Conservation (phyloP, 2,113 vertebrate genomes). For the Sylvicapra grimmia region DNA sequence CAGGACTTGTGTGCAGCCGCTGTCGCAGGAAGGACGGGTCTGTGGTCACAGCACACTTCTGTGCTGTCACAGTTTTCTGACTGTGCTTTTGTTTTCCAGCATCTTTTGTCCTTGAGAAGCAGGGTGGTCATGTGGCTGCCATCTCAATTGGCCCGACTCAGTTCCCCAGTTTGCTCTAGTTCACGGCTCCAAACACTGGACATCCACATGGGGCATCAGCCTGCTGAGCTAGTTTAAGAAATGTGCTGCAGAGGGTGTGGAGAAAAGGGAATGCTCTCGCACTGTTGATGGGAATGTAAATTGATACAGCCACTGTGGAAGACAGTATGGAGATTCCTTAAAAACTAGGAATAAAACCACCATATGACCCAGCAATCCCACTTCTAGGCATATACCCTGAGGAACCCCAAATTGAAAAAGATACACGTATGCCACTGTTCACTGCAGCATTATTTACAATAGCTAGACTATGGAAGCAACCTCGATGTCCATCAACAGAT, state of each 20-base stretch:
- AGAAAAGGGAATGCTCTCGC: accelerated
- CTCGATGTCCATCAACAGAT: neutral
- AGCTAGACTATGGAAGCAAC: neutral
- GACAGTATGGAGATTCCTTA: neutral
- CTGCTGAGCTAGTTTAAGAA: neutral
- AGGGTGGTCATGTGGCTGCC: too few relatives aligned
- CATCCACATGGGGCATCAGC: neutral
- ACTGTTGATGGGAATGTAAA: neutral
- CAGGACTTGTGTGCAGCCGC: neutral
- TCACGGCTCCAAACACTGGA: neutral
- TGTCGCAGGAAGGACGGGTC: accelerated
- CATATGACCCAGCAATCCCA: neutral
- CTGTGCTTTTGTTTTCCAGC: neutral
- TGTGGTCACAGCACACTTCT: neutral
- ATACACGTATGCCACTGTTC: neutral
- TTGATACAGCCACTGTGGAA: neutral
- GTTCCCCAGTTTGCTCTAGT: neutral
- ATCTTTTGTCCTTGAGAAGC: neutral
- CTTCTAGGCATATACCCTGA: neutral
- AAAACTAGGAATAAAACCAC: neutral
- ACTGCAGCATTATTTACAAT: neutral
- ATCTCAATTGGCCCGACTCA: neutral
- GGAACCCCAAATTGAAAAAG: neutral
- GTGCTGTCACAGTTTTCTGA: neutral
- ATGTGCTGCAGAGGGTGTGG: neutral